Conservation (phyloP, 2,797 vertebrate genomes). For the Hypotaenidia okinawae region DNA sequence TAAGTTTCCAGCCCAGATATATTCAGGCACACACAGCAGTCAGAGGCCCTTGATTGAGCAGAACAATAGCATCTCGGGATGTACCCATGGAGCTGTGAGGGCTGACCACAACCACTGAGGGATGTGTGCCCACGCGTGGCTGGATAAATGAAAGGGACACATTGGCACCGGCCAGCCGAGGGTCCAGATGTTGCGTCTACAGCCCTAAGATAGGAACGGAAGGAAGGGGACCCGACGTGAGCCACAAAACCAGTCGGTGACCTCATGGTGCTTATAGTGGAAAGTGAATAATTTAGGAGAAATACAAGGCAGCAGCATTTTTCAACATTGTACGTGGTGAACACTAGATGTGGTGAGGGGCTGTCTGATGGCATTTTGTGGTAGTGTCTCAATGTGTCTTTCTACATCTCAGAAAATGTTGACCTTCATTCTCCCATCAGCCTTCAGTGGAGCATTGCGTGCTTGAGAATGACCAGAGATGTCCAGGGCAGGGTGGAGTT, state of each 20-base stretch:
- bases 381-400: background rate
- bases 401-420: background rate
- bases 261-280: background rate
- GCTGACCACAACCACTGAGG: background rate
- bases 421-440: background rate
- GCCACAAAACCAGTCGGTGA: conserved; percentile 54
- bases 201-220: background rate
- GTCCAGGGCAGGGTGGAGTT: background rate
- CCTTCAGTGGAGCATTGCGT: background rate
- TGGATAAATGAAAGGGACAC: conserved; percentile 29
- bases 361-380: background rate
- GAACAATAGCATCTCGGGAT: background rate
- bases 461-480: background rate
- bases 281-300: background rate
- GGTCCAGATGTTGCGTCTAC: background rate
- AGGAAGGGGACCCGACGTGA: background rate
- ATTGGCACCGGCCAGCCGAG: background rate
- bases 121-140: background rate
- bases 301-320: background rate
- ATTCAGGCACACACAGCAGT: background rate
- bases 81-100: background rate
- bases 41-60: background rate
- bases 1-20: background rate
- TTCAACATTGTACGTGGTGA: background rate
- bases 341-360: background rate